Percentiles rank a stretch among this genome's conserved stretches.
These are phyloP conservation scores for Trichoplusia ni DNA, from an alignment of 1,140 invertebrate genomes.

Conservation along the genomic window DNA sequence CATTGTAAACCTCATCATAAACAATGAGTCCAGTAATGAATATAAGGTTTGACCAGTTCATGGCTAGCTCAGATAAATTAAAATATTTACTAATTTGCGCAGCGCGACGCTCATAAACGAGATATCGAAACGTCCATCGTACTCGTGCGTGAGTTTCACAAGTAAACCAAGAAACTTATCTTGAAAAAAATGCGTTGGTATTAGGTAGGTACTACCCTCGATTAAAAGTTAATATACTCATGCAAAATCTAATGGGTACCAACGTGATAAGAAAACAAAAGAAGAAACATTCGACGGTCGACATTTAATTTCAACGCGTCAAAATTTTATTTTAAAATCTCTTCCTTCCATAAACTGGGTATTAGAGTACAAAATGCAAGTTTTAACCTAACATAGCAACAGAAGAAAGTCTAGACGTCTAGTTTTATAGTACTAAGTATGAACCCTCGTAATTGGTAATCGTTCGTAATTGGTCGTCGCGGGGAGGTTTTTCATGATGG, in stretches of 20 bases:
- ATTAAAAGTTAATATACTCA: too few species aligned
- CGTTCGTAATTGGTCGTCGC: constrained; percentile 27
- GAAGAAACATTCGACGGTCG: too few species aligned
- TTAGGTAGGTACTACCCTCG: too few species aligned
- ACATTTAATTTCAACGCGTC: too few species aligned
- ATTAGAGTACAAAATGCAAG: not conserved
- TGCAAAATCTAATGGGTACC: too few species aligned
- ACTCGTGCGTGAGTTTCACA: not conserved
- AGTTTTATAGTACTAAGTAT: too few species aligned
- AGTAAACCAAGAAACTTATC: not conserved
- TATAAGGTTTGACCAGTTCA: constrained; percentile 23
- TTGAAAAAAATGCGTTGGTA: not conserved
- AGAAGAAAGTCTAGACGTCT: too few species aligned
- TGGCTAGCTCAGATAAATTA: constrained; percentile 28
- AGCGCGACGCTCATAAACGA: not conserved
- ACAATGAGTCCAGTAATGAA: constrained; percentile 5
- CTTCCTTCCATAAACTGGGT: too few species aligned
- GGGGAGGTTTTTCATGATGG: constrained; percentile 28
- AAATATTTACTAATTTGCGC: constrained; percentile 11
- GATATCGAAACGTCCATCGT: not conserved
- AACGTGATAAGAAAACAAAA: too few species aligned
- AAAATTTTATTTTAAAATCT: too few species aligned
- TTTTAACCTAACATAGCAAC: constrained; percentile 1
- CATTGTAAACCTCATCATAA: constrained; percentile 6
- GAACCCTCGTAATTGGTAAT: not conserved